A percentile compares a stretch with the other conserved stretches of the same genome.
Conservation (phyloP, 2,113 vertebrate species). For the Varanus komodoensis region DNA sequence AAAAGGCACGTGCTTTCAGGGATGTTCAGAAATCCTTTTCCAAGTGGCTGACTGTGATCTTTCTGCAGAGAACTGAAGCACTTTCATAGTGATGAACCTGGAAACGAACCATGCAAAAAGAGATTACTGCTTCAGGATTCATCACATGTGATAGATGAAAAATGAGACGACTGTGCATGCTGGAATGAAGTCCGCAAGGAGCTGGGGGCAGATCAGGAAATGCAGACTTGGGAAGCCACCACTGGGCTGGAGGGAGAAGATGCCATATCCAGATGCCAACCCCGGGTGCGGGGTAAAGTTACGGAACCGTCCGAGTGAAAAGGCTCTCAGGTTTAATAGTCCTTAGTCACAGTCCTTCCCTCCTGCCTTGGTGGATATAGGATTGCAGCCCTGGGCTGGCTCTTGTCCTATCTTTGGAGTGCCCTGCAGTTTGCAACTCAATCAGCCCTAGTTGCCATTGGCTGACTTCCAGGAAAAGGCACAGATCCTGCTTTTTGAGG, state of each 20-base stretch:
- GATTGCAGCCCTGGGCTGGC: not conserved
- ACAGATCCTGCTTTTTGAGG: not conserved
- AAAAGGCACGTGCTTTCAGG: constrained; percentile 45
- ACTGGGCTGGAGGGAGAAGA: constrained; percentile 51
- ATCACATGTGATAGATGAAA: constrained; percentile 65
- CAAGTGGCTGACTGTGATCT: constrained; percentile 19
- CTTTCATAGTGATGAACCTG: constrained; percentile 63
- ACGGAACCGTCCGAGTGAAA: constrained; percentile 52
- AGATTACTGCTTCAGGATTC: constrained; percentile 74
- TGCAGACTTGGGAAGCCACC: constrained; percentile 27
- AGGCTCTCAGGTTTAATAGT: constrained; percentile 64
- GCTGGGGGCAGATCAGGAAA: constrained; percentile 25
- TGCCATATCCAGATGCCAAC: constrained; percentile 56
- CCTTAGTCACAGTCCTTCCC: constrained; percentile 53
- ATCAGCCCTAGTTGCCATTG: not conserved
- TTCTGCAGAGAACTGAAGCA: constrained; percentile 48
- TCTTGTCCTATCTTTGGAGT: not conserved
- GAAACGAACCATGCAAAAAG: constrained; percentile 73
- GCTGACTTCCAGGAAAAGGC: not conserved
- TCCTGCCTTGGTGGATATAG: constrained; percentile 22
- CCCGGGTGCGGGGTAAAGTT: constrained; percentile 64
- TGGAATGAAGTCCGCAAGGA: constrained; percentile 64
- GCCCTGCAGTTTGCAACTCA: not conserved
- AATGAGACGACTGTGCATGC: constrained; percentile 66
- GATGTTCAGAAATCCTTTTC: constrained; percentile 20